phyloP scores from a whole-genome alignment of 2,113 vertebrate genomes.

The Malaclemys terrapin region DNA sequence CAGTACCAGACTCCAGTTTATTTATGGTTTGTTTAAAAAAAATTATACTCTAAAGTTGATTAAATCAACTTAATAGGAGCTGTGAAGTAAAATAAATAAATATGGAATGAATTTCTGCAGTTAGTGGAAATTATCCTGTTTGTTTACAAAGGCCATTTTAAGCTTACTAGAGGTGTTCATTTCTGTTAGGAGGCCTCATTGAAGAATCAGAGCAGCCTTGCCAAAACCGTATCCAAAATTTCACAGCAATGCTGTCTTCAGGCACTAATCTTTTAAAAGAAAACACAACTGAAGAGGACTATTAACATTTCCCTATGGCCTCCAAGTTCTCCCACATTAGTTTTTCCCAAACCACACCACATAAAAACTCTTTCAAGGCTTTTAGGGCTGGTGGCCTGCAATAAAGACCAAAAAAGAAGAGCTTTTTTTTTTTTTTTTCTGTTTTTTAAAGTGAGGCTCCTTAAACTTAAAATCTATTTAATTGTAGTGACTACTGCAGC shows the following conservation, averaged over 20 bases:
- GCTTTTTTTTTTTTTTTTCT: neutral
- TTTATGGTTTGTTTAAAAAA: conserved; percentile 66
- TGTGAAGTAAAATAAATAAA: conserved; percentile 77
- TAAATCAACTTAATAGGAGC: conserved; percentile 74
- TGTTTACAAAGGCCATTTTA: conserved; percentile 74
- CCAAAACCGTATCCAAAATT: conserved; percentile 75
- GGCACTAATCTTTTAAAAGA: conserved; percentile 62
- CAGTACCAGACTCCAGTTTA: conserved; percentile 58
- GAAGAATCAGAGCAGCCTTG: conserved; percentile 32
- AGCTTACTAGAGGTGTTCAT: conserved; percentile 74
- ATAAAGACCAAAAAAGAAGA: conserved; percentile 38
- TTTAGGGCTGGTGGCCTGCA: neutral
- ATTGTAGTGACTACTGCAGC: neutral
- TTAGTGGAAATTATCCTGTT: conserved; percentile 74
- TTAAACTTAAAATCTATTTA: conserved; percentile 18
- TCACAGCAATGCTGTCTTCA: conserved; percentile 73
- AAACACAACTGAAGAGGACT: conserved; percentile 68
- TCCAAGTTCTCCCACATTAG: conserved; percentile 59
- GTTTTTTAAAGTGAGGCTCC: conserved; percentile 7
- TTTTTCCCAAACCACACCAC: conserved; percentile 49
- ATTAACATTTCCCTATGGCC: conserved; percentile 61
- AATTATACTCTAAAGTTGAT: conserved; percentile 67
- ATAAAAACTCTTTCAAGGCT: conserved; percentile 45
- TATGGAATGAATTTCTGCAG: conserved; percentile 73
- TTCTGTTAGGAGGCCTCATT: conserved; percentile 69